Evolutionary conservation across 2,888 invertebrate species (phyloP).

Genomic region (Lepidocyrtinus sp.): DNA sequence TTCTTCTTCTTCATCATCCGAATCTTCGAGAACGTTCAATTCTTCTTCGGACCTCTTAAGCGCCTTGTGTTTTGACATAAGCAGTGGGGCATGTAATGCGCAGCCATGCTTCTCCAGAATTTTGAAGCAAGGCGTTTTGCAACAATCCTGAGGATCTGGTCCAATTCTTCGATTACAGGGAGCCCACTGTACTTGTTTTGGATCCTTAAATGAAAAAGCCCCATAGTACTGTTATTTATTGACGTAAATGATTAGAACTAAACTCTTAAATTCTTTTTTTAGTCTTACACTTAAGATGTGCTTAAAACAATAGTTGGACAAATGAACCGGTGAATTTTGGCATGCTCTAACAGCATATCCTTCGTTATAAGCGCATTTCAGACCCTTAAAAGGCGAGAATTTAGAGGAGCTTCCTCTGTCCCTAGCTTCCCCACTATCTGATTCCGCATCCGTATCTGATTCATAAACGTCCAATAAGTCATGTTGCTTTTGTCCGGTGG

Average conservation of each 20-base stretch:
- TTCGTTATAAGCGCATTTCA: constrained; percentile 43
- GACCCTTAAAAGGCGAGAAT: constrained; percentile 12
- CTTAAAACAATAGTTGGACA: constrained; percentile 36
- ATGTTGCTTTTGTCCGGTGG: constrained; percentile 33
- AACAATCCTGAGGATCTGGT: constrained; percentile 39
- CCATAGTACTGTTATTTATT: no score
- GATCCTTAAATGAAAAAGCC: constrained; percentile 16
- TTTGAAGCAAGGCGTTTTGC: constrained; percentile 38
- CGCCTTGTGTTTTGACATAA: constrained; percentile 35
- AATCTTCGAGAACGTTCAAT: constrained; percentile 13
- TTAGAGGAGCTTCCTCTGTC: constrained; percentile 17
- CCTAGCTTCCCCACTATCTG: constrained; percentile 34
- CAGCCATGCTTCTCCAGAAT: constrained; percentile 41
- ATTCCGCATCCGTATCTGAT: constrained; percentile 33
- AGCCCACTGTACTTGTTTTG: constrained; percentile 35
- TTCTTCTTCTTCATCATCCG: constrained; percentile 47
- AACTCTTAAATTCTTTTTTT: not conserved
- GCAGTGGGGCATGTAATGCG: constrained; percentile 22
- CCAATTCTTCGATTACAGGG: constrained; percentile 36
- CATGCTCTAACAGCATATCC: constrained; percentile 42
- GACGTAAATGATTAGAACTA: not conserved
- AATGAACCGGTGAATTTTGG: constrained; percentile 30
- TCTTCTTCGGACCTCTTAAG: constrained; percentile 38
- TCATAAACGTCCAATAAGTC: constrained; percentile 32
- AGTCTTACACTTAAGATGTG: constrained; percentile 44